Evolutionary conservation across 2,113 vertebrate genomes (phyloP), one percentile per base, ranked within the genome.

Genomic region (Xyliphius kryptos): DNA sequence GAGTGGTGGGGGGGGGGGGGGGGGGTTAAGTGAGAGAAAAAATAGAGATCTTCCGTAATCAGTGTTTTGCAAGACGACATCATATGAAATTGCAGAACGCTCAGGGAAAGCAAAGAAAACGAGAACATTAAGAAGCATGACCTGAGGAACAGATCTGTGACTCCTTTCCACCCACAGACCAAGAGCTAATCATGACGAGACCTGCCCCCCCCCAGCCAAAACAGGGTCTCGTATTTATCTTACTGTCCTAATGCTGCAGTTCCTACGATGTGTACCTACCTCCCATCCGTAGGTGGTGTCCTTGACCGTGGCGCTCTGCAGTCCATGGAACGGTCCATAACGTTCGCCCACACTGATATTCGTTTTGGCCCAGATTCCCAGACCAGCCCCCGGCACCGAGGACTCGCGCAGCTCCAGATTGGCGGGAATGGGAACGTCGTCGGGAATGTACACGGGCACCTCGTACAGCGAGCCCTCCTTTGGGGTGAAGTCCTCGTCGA

Each of bases 381-480:
- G 89, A 74, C 94, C 95, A 1, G 93, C 92, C 10, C 95, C 95
- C 0, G 94, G 96, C 71, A 97, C 81, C 32, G 96, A 97, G 66
- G 96, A 98, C 83, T 99, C 96, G 15, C 94, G 87, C 73, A 99
- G 90, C 85, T 99, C 96, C 78, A 99, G 91, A 79, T 97, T 92
- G 3, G 87, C 74, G 8, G 96, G 96, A 81, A 99, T 89, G 69
- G 94, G 94, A 89, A 98, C 97, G 89, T 98, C 96, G 40, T 99
- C 96, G 0, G 96, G 94, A 89, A 99, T 97, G 91, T 97, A 99
- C 89, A 99, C 96, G 0, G 95, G 94, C 51, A 94, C 93, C 83
- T 97, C 94, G 2, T 99, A 98, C 12, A 93, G 95, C n/a, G 95
- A 98, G 74, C 93, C 94, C 81, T 97, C 95, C 84, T 97, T 97